Percentiles rank a stretch among this genome's conserved stretches.
Evolutionary conservation across 2,888 invertebrate species (phyloP).

Genomic region (Eudemis profundana): DNA sequence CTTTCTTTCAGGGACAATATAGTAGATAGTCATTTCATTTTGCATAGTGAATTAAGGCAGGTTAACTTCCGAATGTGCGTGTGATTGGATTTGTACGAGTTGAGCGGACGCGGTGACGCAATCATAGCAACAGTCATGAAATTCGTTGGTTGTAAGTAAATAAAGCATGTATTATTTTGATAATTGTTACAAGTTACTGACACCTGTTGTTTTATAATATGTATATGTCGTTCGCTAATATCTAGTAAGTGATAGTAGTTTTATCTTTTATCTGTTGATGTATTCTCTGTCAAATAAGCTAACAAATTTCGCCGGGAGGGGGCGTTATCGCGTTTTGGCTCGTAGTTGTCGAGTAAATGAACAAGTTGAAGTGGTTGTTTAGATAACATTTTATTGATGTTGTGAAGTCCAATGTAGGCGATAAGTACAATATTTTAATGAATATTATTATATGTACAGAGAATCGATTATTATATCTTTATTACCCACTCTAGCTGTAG

Average conservation of each 20-base stretch:
- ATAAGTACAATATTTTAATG: slow-evolving; percentile 59
- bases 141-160: slow-evolving; percentile 52
- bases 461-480: slow-evolving; percentile 52
- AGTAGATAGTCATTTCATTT: background rate
- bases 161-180: slow-evolving; percentile 57
- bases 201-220: slow-evolving; percentile 59
- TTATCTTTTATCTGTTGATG: slow-evolving; percentile 65
- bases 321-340: slow-evolving; percentile 66
- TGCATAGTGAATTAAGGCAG: background rate
- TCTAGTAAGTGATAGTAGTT: slow-evolving; percentile 60
- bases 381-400: slow-evolving; percentile 73
- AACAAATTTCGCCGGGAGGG: slow-evolving; percentile 63
- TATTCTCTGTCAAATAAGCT: slow-evolving; percentile 74
- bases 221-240: slow-evolving; percentile 62
- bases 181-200: slow-evolving; percentile 53
- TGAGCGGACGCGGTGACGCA: slow-evolving; percentile 10
- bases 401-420: slow-evolving; percentile 63
- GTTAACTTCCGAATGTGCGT: slow-evolving; percentile 11
- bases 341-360: slow-evolving; percentile 68
- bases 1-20: no score
- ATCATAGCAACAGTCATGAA: slow-evolving; percentile 55
- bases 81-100: slow-evolving; percentile 15
- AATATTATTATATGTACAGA: slow-evolving; percentile 54
- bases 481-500: slow-evolving; percentile 40
- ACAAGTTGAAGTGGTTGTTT: slow-evolving; percentile 70